phyloP scores from a whole-genome alignment of 2,113 vertebrate genomes.

The Brachirus orientalis region DNA sequence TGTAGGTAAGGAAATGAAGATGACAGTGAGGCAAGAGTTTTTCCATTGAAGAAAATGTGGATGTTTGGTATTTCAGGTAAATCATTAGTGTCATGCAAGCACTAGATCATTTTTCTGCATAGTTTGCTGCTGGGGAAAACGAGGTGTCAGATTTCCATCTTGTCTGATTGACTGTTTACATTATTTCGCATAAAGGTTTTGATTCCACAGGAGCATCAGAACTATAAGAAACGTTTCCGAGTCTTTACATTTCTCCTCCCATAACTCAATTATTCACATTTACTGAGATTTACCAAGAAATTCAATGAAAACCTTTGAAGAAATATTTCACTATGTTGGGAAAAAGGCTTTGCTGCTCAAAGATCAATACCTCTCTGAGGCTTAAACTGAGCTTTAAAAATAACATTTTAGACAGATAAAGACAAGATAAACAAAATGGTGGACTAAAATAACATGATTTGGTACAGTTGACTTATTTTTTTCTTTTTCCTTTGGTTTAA shows the following conservation, averaged over 20 bases:
- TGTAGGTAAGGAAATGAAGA: too few species aligned
- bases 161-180: background rate
- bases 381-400: too few species aligned
- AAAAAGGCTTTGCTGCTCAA: too few species aligned
- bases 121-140: background rate
- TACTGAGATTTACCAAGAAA: background rate
- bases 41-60: background rate
- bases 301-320: too few species aligned
- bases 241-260: background rate
- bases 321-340: too few species aligned
- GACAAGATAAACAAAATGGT: too few species aligned
- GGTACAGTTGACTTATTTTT: too few species aligned
- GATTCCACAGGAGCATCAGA: background rate
- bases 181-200: background rate
- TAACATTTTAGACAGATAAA: too few species aligned
- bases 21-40: background rate
- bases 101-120: background rate
- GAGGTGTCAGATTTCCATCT: background rate
- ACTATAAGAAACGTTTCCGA: too few species aligned
- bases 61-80: background rate
- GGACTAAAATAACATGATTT: too few species aligned
- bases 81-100: constrained; percentile 1
- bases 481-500: too few species aligned
- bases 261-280: background rate
- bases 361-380: background rate